These are phyloP conservation scores for Lycodopsis pacificus DNA, from an alignment of 2,797 vertebrate species.

Conservation along the genomic window DNA sequence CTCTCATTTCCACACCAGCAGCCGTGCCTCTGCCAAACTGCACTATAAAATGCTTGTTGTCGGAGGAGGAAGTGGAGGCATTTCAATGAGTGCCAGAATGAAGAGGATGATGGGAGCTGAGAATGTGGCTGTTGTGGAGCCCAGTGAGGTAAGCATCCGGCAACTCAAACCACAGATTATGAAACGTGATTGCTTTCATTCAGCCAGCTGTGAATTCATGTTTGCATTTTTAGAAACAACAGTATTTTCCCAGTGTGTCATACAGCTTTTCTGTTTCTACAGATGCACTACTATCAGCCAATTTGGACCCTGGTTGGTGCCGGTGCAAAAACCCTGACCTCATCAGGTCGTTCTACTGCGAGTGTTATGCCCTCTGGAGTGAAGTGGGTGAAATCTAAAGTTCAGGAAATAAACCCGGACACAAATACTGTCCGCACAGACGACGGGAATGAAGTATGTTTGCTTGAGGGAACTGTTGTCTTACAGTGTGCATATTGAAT, in stretches of 20 bases:
- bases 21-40: conserved; percentile 80
- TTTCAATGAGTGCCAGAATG: conserved; percentile 93
- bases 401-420: conserved; percentile 90
- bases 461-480: neutral
- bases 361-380: conserved; percentile 92
- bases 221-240: neutral
- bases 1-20: conserved; percentile 83
- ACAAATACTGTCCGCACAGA: conserved; percentile 88
- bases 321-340: conserved; percentile 88
- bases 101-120: conserved; percentile 91
- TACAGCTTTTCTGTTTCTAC: conserved; percentile 25
- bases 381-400: conserved; percentile 91
- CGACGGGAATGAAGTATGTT: conserved; percentile 86
- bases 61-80: conserved; percentile 93
- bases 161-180: neutral
- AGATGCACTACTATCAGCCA: conserved; percentile 98
- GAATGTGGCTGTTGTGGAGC: conserved; percentile 94
- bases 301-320: conserved; percentile 97
- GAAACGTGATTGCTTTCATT: neutral
- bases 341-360: conserved; percentile 86
- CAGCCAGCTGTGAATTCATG: neutral
- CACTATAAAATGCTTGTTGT: conserved; percentile 93
- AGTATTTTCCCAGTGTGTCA: neutral
- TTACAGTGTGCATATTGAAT: neutral
- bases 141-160: conserved; percentile 86